phyloP scores from a whole-genome alignment of 2,113 vertebrate genomes.

The Bucco capensis region DNA sequence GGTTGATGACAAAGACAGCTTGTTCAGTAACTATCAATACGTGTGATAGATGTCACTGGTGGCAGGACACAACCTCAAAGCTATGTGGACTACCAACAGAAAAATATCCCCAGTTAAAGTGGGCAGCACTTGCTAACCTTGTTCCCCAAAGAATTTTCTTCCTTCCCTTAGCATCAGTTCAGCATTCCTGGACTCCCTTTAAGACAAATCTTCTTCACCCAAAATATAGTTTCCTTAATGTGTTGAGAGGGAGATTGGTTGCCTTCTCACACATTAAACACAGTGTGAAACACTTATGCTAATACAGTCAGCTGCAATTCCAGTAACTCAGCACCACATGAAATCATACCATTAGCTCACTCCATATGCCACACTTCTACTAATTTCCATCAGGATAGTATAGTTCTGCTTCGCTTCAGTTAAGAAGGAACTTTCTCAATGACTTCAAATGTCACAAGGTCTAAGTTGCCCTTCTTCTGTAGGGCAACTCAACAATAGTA shows the following conservation, averaged over 20 bases:
- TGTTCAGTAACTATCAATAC: neutral
- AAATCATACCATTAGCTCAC: neutral
- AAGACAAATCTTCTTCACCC: neutral
- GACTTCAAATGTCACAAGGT: neutral
- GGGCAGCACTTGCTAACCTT: neutral
- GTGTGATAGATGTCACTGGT: neutral
- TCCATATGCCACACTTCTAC: neutral
- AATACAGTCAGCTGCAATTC: neutral
- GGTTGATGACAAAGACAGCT: neutral
- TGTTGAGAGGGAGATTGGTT: neutral
- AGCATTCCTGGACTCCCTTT: neutral
- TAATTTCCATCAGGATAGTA: neutral
- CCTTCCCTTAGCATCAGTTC: neutral
- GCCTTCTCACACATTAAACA: neutral
- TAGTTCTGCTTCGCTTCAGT: neutral
- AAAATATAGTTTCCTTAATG: neutral
- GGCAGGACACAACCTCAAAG: neutral
- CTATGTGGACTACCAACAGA: fast-evolving
- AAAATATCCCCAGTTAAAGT: neutral
- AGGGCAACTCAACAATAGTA: neutral
- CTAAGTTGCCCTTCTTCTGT: neutral
- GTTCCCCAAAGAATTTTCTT: neutral
- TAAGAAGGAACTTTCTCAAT: neutral
- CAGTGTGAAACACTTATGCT: neutral
- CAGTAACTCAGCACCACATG: neutral